These are phyloP conservation scores for Pantherophis vulpinus DNA, from an alignment of 2,797 vertebrate genomes.

Conservation along the genomic window DNA sequence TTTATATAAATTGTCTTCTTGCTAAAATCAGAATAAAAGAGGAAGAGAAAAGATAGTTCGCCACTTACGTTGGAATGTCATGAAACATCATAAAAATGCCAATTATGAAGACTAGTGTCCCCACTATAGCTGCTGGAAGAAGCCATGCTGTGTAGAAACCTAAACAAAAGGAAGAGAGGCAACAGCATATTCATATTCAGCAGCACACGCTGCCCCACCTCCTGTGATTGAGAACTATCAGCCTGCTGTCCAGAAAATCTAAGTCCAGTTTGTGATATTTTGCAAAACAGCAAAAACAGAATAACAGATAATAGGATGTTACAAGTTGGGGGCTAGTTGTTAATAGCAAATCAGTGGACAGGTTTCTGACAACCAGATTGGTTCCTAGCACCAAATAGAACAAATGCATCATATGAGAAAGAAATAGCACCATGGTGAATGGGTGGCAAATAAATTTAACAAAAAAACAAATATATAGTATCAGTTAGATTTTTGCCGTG, in stretches of 20 bases:
- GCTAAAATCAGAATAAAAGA: not conserved
- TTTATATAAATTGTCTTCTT: not conserved
- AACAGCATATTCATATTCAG: not conserved
- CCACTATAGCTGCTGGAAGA: constrained; percentile 68
- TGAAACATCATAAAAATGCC: constrained; percentile 68
- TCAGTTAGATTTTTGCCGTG: not conserved
- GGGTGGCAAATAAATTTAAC: not conserved
- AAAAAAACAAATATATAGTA: not conserved
- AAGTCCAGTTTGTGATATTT: not conserved
- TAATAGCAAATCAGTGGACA: not conserved
- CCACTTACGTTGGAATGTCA: constrained; percentile 73
- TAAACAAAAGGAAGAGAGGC: constrained; percentile 18
- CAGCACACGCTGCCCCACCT: not conserved
- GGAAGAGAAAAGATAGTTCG: not conserved
- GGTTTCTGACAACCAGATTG: not conserved
- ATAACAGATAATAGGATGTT: not conserved
- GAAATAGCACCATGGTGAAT: not conserved
- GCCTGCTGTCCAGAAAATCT: not conserved
- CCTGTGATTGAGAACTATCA: not conserved
- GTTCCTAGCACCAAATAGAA: not conserved
- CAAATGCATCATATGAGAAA: not conserved
- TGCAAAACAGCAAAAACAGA: not conserved
- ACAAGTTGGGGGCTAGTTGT: not conserved
- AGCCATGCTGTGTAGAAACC: constrained; percentile 82
- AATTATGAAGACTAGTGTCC: constrained; percentile 69